These are phyloP conservation scores for Rhopalosiphum padi DNA, from an alignment of 1,140 invertebrate genomes.

Conservation along the genomic window DNA sequence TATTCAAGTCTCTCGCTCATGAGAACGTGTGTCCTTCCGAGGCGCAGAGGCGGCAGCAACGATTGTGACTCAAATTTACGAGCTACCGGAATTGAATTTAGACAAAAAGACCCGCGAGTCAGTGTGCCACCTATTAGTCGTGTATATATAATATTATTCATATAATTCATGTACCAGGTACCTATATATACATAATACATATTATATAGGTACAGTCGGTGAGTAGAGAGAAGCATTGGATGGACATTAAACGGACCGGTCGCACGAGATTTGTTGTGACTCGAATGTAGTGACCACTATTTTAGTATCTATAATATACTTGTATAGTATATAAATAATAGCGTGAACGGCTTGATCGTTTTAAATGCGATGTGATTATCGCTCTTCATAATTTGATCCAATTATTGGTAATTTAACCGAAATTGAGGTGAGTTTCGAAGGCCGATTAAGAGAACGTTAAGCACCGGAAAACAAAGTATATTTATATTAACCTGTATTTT, in stretches of 20 bases:
- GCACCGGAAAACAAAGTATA: not conserved
- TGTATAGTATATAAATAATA: not conserved
- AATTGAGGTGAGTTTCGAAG: not conserved
- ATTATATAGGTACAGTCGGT: not conserved
- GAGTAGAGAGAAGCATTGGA: not conserved
- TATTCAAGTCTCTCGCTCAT: not conserved
- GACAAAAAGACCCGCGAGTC: not conserved
- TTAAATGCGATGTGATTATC: not conserved
- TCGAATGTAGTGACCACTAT: not conserved
- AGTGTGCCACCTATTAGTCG: not conserved
- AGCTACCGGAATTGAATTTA: slow-evolving; percentile 12
- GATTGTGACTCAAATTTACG: not conserved
- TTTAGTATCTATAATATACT: not conserved
- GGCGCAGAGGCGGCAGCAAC: not conserved
- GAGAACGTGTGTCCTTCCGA: not conserved
- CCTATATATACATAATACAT: not conserved
- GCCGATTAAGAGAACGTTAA: not conserved
- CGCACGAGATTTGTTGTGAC: not conserved
- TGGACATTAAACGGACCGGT: not conserved
- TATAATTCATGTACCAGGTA: not conserved
- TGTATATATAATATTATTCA: not conserved
- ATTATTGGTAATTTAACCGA: not conserved
- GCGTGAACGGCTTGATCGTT: not conserved
- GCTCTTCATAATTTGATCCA: not conserved
- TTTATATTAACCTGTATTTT: not conserved